Conservation (phyloP, 37 sponge, comb jelly and placozoan genomes). For the Bolinopsis microptera region DNA sequence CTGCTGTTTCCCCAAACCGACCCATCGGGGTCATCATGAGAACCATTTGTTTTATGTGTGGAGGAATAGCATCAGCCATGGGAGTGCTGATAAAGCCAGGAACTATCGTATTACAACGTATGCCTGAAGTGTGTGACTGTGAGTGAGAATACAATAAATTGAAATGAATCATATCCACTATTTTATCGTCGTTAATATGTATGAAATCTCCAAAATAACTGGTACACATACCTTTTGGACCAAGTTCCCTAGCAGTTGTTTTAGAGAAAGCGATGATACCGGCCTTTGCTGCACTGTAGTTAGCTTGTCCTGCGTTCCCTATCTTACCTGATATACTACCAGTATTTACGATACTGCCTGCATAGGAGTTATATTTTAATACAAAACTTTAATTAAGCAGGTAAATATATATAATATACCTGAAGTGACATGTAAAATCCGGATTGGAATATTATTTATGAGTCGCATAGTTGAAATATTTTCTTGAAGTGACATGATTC, state of each 20-base stretch:
- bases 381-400: too few species aligned
- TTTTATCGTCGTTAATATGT: too few species aligned
- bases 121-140: constrained; percentile 60
- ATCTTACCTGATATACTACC: constrained; percentile 78
- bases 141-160: neutral
- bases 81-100: constrained; percentile 76
- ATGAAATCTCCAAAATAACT: too few species aligned
- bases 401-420: too few species aligned
- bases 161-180: too few species aligned
- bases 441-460: too few species aligned
- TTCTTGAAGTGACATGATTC: too few species aligned
- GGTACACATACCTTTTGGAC: constrained; percentile 49
- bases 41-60: constrained; percentile 66
- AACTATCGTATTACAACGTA: constrained; percentile 77
- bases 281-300: constrained; percentile 80
- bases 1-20: constrained; percentile 70
- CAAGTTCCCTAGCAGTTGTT: constrained; percentile 73
- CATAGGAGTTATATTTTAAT: neutral
- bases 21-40: constrained; percentile 66
- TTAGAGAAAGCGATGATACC: constrained; percentile 73
- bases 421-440: too few species aligned
- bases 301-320: constrained; percentile 74
- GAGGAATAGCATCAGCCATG: constrained; percentile 72
- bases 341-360: constrained; percentile 74
- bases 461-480: too few species aligned